phyloP scores from a whole-genome alignment of 2,888 invertebrate species.

The Ferdinandea cuprea region DNA sequence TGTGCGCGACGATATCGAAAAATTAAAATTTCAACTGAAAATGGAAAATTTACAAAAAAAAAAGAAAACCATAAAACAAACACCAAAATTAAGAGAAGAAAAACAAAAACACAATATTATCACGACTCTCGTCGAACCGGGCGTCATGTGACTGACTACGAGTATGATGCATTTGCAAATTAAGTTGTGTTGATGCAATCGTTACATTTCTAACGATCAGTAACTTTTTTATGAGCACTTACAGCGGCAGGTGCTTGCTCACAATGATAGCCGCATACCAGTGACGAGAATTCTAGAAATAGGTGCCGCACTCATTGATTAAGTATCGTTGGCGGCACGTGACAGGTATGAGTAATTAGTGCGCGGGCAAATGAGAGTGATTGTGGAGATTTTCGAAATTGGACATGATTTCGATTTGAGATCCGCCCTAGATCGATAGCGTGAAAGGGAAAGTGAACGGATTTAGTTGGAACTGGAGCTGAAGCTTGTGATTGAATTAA shows the following conservation, averaged over 20 bases:
- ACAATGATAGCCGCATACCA: not conserved
- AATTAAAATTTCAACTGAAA: conserved; percentile 27
- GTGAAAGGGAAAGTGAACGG: conserved; percentile 9
- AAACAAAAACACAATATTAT: conserved; percentile 19
- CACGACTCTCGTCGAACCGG: conserved; percentile 18
- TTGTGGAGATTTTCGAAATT: not conserved
- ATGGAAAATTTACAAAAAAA: conserved; percentile 31
- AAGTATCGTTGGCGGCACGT: conserved; percentile 17
- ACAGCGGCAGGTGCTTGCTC: conserved; percentile 14
- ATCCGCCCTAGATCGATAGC: not conserved
- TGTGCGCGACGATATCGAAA: no score
- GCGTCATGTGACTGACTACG: not conserved
- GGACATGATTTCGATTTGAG: not conserved
- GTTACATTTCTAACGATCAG: conserved; percentile 17
- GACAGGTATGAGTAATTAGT: conserved; percentile 16
- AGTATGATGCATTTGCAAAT: conserved; percentile 45
- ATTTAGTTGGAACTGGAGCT: not conserved
- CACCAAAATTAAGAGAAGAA: no score
- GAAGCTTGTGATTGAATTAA: conserved; percentile 1
- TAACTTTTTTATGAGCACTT: conserved; percentile 5
- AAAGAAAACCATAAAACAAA: no score
- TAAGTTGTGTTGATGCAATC: conserved; percentile 33
- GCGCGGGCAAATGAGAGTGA: not conserved
- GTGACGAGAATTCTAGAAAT: conserved; percentile 36
- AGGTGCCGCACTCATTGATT: conserved; percentile 34